Conservation (phyloP, 2,888 invertebrate genomes). For the Fragum fragum region DNA sequence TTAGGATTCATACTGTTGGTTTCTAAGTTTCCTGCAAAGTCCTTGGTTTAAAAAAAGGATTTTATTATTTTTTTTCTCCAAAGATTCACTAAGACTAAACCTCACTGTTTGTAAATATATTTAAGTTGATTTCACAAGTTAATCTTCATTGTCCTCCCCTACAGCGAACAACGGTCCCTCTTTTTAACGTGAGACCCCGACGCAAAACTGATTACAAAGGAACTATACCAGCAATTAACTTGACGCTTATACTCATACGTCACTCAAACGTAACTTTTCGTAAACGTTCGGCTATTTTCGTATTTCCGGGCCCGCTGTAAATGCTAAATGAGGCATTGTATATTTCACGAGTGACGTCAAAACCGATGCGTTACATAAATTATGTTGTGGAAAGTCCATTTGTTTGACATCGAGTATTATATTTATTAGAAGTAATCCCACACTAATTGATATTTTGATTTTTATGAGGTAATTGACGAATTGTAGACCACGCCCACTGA, state of each 20-base stretch:
- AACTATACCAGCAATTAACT: not conserved
- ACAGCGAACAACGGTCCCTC: not conserved
- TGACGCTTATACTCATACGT: not conserved
- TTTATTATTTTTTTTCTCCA: not conserved
- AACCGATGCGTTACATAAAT: not conserved
- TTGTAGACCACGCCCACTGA: too few species aligned
- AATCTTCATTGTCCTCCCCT: not conserved
- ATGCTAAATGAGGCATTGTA: not conserved
- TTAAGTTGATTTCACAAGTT: not conserved
- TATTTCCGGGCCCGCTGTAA: not conserved
- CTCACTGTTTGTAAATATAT: not conserved
- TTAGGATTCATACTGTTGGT: not conserved
- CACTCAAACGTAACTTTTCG: not conserved
- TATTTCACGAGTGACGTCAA: not conserved
- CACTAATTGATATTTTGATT: too few species aligned
- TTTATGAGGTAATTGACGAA: too few species aligned
- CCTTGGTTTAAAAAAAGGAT: too few species aligned
- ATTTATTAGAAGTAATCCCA: too few species aligned
- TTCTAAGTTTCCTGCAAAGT: not conserved
- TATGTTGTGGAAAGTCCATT: too few species aligned
- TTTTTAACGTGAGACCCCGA: not conserved
- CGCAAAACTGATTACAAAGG: conserved; percentile 2
- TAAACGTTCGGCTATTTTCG: not conserved
- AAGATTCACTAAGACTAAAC: not conserved
- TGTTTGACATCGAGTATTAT: too few species aligned